Evolutionary conservation across 2,113 vertebrate genomes (phyloP).

Genomic region (Myiozetetes cayanensis): DNA sequence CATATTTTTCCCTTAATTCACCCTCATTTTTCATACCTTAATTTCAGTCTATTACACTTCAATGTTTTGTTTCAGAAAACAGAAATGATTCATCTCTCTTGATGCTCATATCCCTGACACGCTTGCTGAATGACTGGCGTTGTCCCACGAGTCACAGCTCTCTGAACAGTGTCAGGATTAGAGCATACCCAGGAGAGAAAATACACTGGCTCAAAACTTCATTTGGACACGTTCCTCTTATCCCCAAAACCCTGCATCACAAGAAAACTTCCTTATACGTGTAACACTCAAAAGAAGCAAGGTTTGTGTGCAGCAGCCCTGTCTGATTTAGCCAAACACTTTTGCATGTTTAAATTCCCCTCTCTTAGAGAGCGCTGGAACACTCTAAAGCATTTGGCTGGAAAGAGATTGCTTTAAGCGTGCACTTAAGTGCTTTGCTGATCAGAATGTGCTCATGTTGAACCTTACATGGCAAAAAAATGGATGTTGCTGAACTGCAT

Average conservation of each 20-base stretch:
- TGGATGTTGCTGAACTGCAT: not conserved
- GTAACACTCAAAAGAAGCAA: rapidly evolving
- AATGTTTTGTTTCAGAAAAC: not conserved
- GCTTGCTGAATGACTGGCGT: not conserved
- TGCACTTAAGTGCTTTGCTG: not conserved
- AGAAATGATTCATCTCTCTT: not conserved
- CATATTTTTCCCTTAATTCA: not conserved
- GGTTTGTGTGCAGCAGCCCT: not conserved
- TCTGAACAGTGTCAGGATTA: not conserved
- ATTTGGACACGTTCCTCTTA: not conserved
- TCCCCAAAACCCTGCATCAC: not conserved
- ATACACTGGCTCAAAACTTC: not conserved
- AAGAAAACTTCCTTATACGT: not conserved
- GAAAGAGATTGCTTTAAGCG: not conserved
- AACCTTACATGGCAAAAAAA: constrained; percentile 55
- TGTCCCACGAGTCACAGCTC: not conserved
- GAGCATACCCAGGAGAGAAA: not conserved
- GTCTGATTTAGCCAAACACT: not conserved
- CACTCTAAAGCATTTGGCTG: not conserved
- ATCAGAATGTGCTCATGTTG: constrained; percentile 15
- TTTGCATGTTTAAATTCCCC: not conserved
- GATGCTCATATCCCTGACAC: not conserved
- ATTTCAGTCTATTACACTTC: not conserved
- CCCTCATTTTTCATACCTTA: not conserved
- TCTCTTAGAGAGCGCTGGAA: not conserved